Evolutionary conservation across 2,113 vertebrate genomes (phyloP).

Genomic region (Diadophis punctatus): DNA sequence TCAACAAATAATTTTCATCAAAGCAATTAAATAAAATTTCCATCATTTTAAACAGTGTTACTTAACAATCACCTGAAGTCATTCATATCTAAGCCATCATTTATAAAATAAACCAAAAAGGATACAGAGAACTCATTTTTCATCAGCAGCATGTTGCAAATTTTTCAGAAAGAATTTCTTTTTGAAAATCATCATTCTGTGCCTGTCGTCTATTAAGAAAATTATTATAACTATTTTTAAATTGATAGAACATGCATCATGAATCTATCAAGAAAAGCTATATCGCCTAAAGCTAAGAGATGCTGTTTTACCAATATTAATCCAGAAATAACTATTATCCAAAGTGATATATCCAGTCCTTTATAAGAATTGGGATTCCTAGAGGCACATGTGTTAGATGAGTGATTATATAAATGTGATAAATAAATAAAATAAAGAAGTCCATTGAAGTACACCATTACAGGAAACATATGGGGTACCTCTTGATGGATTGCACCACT

Average conservation of each 20-base stretch:
- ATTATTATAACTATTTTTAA: slow-evolving; percentile 39
- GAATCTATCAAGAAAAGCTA: slow-evolving; percentile 47
- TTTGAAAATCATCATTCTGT: slow-evolving; percentile 53
- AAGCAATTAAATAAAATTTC: slow-evolving; percentile 44
- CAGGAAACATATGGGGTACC: background rate
- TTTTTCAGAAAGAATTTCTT: slow-evolving; percentile 46
- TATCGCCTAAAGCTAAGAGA: slow-evolving; percentile 36
- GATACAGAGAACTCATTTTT: slow-evolving; percentile 18
- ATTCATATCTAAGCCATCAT: slow-evolving; percentile 51
- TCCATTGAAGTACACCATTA: background rate
- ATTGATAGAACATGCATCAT: slow-evolving; percentile 45
- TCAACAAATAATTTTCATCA: slow-evolving; percentile 13
- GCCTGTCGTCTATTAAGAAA: slow-evolving; percentile 60
- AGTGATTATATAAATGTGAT: background rate
- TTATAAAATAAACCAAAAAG: slow-evolving; percentile 24
- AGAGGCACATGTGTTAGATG: background rate
- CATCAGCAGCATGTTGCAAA: slow-evolving; percentile 48
- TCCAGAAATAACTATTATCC: background rate
- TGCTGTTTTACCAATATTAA: slow-evolving; percentile 32
- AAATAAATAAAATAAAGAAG: background rate
- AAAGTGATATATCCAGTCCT: background rate
- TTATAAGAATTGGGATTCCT: background rate
- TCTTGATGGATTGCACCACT: background rate
- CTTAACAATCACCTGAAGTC: slow-evolving; percentile 34
- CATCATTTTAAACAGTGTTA: slow-evolving; percentile 9